phyloP scores from a whole-genome alignment of 2,888 invertebrate genomes.

The Eremobia ochroleuca region DNA sequence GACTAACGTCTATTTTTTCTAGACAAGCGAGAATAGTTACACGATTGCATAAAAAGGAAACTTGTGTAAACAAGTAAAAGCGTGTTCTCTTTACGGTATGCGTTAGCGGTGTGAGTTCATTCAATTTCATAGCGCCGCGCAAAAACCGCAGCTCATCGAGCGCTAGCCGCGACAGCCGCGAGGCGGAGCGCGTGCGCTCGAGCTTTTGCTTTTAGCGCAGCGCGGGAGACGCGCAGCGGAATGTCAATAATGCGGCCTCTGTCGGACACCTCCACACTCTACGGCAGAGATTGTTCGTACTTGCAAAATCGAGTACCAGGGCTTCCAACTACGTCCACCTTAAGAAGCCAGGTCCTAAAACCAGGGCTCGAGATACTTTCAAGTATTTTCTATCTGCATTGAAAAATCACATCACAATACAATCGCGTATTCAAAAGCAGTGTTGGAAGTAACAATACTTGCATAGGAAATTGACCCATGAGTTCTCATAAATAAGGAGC shows the following conservation, averaged over 20 bases:
- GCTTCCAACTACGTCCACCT: no score
- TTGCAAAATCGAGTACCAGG: no score
- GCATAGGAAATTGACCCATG: no score
- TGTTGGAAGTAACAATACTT: no score
- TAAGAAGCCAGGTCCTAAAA: no score
- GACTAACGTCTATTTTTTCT: not conserved
- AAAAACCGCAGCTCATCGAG: slow-evolving; percentile 42
- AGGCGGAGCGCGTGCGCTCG: slow-evolving; percentile 17
- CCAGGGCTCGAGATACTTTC: no score
- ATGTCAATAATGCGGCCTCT: slow-evolving; percentile 20
- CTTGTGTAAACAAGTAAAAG: slow-evolving; percentile 14
- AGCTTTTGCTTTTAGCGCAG: slow-evolving; percentile 62
- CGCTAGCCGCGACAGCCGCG: not conserved
- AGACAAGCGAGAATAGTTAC: not conserved
- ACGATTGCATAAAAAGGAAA: slow-evolving; percentile 5
- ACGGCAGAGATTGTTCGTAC: no score
- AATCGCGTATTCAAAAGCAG: no score
- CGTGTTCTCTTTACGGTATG: slow-evolving; percentile 12
- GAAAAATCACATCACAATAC: no score
- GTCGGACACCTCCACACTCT: not conserved
- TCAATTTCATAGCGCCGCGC: slow-evolving; percentile 42
- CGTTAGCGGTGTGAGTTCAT: slow-evolving; percentile 21
- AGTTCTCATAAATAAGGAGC: no score
- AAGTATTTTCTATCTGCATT: no score
- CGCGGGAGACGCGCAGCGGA: slow-evolving; percentile 21